Evolutionary conservation across 2,888 invertebrate genomes (phyloP), one percentile per base, ranked within the genome.

Genomic region (Pegoplata infirma): DNA sequence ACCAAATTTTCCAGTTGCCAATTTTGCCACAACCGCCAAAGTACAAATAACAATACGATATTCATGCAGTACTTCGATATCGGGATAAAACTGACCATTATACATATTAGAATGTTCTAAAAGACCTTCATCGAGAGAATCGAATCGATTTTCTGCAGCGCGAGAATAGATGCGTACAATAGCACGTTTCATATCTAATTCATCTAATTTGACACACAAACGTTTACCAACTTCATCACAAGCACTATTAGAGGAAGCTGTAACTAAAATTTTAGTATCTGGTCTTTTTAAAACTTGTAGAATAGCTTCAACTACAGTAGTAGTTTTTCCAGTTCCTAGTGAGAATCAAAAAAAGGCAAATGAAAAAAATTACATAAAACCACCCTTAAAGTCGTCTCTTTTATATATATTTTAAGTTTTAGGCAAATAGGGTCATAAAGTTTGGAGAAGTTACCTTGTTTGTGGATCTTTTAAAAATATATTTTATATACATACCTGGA

Each of bases 171-270:
- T 87, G 47, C 92, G 89, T 40, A 90, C 88, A 47, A 92, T 64
- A 3, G 82, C 80, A 4, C 82, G 84, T 1, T 64, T 8, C 4
- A 84, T 81, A 16, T 80, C 66, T 16, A 81, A 75, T 4, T 28
- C 49, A 7, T 83, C 81, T 3, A 87, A 80, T n/a, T 72, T 53
- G 28, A 64, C 51, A 10, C 90, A 81, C 32, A 93, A 84, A 78
- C 91, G 87, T 74, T 88, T 83, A 0, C 93, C 91, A 49, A 95
- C 88, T 84, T 93, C 92, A 88, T 95, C 94, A 58, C 93, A 94
- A 10, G 94, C 94, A 72, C 93, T 91, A 88, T 95, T 95, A 1
- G 94, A 93, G 0, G 93, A 92, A 0, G 94, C 91, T 83, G 93
- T 92, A 3, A 94, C 91, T 25, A 95, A 88, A 77, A 94, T 91